Conservation (phyloP, 2,113 vertebrate genomes). For the Lichenostomus cassidix region DNA sequence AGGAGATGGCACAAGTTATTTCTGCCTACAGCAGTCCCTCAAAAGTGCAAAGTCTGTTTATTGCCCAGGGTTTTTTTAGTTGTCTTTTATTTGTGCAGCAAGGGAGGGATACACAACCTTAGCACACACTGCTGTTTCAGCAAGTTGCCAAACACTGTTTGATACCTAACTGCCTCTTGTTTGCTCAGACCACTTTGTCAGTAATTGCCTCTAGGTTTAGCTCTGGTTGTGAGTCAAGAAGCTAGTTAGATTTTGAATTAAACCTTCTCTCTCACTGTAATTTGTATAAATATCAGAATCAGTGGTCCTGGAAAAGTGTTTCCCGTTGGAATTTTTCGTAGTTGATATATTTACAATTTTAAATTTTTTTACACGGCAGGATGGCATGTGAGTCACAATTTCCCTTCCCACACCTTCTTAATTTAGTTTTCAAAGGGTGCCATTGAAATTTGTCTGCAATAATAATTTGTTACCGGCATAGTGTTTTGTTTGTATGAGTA, state of each 20-base stretch:
- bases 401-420: background rate
- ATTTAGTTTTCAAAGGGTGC: background rate
- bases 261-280: background rate
- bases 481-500: background rate
- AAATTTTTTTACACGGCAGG: background rate
- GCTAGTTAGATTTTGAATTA: background rate
- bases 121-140: background rate
- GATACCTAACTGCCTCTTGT: background rate
- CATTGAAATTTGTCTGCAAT: background rate
- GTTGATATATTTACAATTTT: background rate
- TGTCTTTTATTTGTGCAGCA: background rate
- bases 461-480: background rate
- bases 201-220: background rate
- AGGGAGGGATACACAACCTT: background rate
- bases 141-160: background rate
- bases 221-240: background rate
- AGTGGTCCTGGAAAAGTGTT: background rate
- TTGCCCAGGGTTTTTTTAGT: background rate
- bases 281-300: background rate
- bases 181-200: background rate
- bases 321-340: background rate
- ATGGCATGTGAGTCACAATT: background rate
- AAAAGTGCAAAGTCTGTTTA: background rate
- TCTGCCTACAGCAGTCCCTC: background rate
- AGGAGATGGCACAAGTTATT: background rate